Base-by-base conservation (phyloP, 1,140 invertebrate genomes). In the Arctopsyche grandis region DNA sequence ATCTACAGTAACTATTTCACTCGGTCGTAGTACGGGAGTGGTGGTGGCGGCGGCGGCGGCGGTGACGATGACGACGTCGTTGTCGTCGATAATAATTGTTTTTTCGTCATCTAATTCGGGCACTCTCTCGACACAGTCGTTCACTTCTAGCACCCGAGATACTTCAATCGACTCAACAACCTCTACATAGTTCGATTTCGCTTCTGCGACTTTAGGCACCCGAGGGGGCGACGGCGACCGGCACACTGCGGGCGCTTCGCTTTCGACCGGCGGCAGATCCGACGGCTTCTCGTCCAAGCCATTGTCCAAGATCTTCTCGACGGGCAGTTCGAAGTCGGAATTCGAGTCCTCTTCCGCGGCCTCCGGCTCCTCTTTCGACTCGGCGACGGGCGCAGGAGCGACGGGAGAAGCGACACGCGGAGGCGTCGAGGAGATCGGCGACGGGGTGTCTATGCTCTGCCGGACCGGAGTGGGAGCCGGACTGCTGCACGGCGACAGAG, bases 351-450 rank as follows among this genome's bases (percentile, higher is more conserved):
- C 69, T 4, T 14, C 12, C 21, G 12, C 66, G 5, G 26, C 12
- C 69, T 9, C 26, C 58, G 26, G 5, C 9, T 78, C 77, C 16
- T n/a, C 77, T 9, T 70, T 12, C 21, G 75, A 38, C 56, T n/a
- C 56, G 75, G 52, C 29, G 4, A 5, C 73, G 73, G 24, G 0
- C 5, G 16, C 0, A 9, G 14, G 0, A 5, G 0, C 38, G 38
- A 46, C 43, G 38, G 16, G 26, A n/a, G 19, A 12, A 7, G n/a
- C 46, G 73, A 43, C 38, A 16, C 16, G 21, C 29, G 70, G 10
- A 16, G 70, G 70, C 5, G 22, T 24, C 21, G 43, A 0, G 43
- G 16, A 1, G 69, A 38, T 66, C 1, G 69, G 26, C 9, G 38
- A 48, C 69, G 63, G 24, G 3, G 48, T 52, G 4, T 12, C 14